A percentile compares a stretch with the other conserved stretches of the same genome.
phyloP scores from a whole-genome alignment of 2,797 vertebrate species.

The Agapornis canus region DNA sequence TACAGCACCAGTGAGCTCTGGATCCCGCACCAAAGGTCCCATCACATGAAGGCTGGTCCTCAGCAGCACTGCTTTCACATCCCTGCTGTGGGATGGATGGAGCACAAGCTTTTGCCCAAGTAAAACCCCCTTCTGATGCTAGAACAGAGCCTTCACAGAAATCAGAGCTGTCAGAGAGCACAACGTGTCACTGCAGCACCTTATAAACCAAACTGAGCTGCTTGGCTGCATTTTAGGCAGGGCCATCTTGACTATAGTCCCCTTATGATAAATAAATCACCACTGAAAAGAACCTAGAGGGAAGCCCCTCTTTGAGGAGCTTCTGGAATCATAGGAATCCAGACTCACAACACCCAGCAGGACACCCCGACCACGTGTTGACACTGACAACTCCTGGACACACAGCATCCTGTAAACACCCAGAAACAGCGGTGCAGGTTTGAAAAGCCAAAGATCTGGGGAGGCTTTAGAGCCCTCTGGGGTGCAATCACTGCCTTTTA shows the following conservation, averaged over 20 bases:
- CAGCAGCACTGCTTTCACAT: not conserved
- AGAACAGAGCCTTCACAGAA: not conserved
- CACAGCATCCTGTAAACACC: not conserved
- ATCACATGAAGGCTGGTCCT: not conserved
- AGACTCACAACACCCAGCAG: not conserved
- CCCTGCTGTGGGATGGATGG: rapidly evolving
- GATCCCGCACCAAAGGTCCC: too few relatives aligned
- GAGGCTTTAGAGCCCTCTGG: not conserved
- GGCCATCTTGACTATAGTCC: rapidly evolving
- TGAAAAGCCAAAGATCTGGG: not conserved
- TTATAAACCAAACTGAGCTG: not conserved
- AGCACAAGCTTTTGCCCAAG: not conserved
- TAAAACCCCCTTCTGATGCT: not conserved
- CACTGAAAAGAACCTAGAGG: not conserved
- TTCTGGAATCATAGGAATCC: not conserved
- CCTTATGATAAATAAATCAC: not conserved
- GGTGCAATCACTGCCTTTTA: not conserved
- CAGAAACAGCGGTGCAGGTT: rapidly evolving
- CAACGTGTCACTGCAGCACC: rapidly evolving
- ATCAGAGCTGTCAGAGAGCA: not conserved
- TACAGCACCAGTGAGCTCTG: not conserved
- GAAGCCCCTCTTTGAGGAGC: not conserved
- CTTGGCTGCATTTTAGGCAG: rapidly evolving
- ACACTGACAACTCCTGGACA: not conserved
- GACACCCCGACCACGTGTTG: rapidly evolving